A percentile compares a stretch with the other conserved stretches of the same genome.
phyloP scores from a whole-genome alignment of 2,113 vertebrate species.

The Cavia aperea region DNA sequence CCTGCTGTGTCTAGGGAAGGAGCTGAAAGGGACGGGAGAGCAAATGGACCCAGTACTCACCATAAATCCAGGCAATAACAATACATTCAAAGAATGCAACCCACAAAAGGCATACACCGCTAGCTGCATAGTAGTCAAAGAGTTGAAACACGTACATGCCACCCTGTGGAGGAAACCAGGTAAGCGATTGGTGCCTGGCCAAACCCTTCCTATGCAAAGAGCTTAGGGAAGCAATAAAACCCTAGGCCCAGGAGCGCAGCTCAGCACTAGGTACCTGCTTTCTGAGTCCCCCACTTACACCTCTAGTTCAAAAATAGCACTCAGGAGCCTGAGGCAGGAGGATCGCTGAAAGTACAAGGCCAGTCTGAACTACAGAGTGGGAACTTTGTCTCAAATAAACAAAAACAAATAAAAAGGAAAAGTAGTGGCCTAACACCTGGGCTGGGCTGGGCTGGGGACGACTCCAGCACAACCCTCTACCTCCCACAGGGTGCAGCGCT shows the following conservation, averaged over 20 bases:
- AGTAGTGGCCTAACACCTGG: not conserved
- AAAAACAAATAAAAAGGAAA: not conserved
- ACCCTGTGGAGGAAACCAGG: slow-evolving; percentile 79
- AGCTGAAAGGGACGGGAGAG: not conserved
- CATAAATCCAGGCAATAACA: slow-evolving; percentile 99
- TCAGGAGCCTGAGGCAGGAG: not conserved
- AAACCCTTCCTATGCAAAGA: slow-evolving; percentile 14
- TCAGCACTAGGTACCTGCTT: not conserved
- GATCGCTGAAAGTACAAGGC: not conserved
- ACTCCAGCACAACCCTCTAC: not conserved
- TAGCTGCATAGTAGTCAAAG: slow-evolving; percentile 99
- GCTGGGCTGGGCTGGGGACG: not conserved
- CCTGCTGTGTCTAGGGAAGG: not conserved
- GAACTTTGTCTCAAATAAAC: not conserved
- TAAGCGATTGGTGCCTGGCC: not conserved
- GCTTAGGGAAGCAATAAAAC: not conserved
- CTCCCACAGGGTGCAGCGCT: not conserved
- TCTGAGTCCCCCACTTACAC: not conserved
- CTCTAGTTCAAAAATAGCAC: not conserved
- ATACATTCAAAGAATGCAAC: slow-evolving; percentile 99
- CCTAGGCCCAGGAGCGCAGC: not conserved
- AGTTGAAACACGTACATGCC: slow-evolving; percentile 99
- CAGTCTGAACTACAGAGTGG: not conserved
- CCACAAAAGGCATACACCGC: slow-evolving; percentile 99
- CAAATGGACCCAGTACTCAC: slow-evolving; percentile 78